Evolutionary conservation across 92 coral and sea anemone genomes (phyloP), one percentile per base, ranked within the genome.

Genomic region (Desmophyllum pertusum): DNA sequence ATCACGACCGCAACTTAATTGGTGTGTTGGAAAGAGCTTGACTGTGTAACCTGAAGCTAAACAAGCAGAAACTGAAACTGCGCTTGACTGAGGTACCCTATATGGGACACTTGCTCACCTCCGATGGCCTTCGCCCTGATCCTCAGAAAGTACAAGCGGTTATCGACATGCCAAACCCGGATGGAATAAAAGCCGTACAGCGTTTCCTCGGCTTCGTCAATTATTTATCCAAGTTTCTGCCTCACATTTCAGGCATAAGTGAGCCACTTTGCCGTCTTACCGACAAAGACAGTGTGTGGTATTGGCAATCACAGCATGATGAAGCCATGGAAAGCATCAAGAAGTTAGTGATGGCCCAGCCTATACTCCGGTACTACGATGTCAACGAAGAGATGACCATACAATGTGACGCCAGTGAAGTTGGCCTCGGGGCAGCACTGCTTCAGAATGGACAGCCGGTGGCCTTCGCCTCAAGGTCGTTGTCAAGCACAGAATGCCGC

Each of bases 151-250:
- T 63, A 25, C 35, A 33, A 25, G 70, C 86, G 45, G 33, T 43
- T 29, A 25, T 36, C 14, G 83, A 55, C 23, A 83, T 83, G 81
- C 80, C 87, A 23, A 41, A 46, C 53, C 79, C 85, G 9, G 40
- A 67, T 39, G 85, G 85, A 33, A 61, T 83, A 19, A 59, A 84
- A 45, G 88, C 88, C 17, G 76, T 84, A 25, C 88, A 84, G 75
- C 83, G 68, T n/a, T 84, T 66, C 69, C 81, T 84, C 53, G 88
- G 88, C 77, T 84, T 84, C 61, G 83, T 84, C 10, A 84, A 84
- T 39, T 84, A 84, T 55, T 72, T 84, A 52, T 27, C 83, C 88
- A 75, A 85, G 77, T 76, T 75, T 43, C 62, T 85, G 11, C 88
- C 88, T 23, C 83, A 64, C 36, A 70, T 84, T 9, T 55, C 87